Evolutionary conservation across 2,888 invertebrate species (phyloP), one percentile per base, ranked within the genome.

Genomic region (Nowickia ferox): DNA sequence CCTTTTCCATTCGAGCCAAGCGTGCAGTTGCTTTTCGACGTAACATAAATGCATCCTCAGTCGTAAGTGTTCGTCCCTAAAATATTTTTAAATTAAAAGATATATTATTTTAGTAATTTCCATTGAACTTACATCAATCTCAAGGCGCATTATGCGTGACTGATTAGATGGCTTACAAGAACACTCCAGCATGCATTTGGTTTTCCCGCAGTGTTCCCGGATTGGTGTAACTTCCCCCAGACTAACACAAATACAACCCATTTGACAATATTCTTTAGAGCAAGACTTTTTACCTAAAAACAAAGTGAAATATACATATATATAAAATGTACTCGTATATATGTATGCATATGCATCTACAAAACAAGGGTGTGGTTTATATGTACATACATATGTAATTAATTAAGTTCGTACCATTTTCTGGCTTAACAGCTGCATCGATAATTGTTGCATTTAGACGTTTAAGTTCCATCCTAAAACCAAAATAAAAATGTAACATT

Each of bases 241-340:
- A 88, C 95, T 95, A 69, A 93, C 93, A 89, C 96, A 96, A 53
- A 96, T 90, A 90, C 96, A 96, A 6, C 96, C 96, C 76, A 96
- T 91, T 81, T 91, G 91, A 89, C 96, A 96, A 90, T 91, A 93
- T 9, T 93, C 92, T 88, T 95, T 94, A 0, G 84, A 87, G 89
- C 96, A 96, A 3, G 89, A 90, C 42, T 89, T 89, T 4, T 88
- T 87, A 6, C 88, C 92, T 92, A 75, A 2, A 87, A 83, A 57
- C 9, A 61, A 59, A 53, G 1, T 9, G 17, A 46, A 48, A 13
- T 40, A 51, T 19, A 22, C 19, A 72, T 8, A 19, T 51, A 65
- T 40, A 30, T 30, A 30, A 30, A n/a, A n/a, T n/a, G n/a, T n/a
- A n/a, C n/a, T n/a, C n/a, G 30, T 30, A 30, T 6, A 6, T 30